Evolutionary conservation across 2,797 vertebrate species (phyloP).

Genomic region (Xiphophorus birchmanni): DNA sequence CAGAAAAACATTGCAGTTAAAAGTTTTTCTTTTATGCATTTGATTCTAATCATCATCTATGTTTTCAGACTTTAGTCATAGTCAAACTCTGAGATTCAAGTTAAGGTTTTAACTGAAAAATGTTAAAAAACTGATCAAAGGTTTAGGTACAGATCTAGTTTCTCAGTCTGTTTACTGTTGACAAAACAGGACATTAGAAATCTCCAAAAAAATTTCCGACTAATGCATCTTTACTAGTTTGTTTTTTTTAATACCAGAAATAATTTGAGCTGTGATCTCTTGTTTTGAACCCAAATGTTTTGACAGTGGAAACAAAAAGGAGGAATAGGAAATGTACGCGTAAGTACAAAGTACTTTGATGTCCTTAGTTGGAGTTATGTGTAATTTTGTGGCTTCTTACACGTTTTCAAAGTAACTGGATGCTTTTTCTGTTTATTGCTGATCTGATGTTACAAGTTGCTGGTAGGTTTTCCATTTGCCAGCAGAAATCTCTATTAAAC

Average conservation of each 20-base stretch:
- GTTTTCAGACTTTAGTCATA: conserved; percentile 2
- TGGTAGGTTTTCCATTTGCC: background rate
- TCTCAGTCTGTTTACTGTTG: background rate
- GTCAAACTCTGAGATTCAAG: background rate
- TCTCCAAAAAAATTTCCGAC: too few relatives aligned
- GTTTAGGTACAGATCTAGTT: background rate
- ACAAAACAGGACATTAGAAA: background rate
- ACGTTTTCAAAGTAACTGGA: background rate
- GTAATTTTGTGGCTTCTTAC: background rate
- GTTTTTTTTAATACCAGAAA: background rate
- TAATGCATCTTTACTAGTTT: background rate
- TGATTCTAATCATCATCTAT: background rate
- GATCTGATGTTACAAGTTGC: background rate
- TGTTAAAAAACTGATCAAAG: background rate
- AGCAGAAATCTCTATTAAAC: background rate
- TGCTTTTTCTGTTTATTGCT: background rate
- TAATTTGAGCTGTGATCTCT: background rate
- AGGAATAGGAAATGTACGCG: background rate
- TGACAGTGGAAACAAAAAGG: background rate
- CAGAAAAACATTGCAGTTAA: too few relatives aligned
- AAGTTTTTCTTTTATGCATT: background rate
- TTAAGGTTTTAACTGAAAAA: background rate
- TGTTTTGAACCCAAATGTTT: background rate
- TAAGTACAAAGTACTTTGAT: background rate
- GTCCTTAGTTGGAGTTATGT: background rate